Evolutionary conservation across 2,797 vertebrate species (phyloP).

Genomic region (Periparus ater): DNA sequence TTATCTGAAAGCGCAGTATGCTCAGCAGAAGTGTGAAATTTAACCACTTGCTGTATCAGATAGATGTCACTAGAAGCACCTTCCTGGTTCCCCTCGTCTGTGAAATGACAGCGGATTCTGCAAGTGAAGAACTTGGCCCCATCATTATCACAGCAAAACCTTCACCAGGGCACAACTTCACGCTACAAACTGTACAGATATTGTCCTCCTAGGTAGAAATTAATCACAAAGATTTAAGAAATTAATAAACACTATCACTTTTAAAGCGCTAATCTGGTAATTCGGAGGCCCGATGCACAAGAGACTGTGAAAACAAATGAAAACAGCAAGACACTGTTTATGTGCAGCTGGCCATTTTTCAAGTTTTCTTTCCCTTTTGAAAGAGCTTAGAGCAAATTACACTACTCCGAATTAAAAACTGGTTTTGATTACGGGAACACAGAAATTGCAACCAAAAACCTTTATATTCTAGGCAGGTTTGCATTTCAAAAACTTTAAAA

Average conservation of each 20-base stretch:
- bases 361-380: neutral
- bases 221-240: neutral
- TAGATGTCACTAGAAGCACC: neutral
- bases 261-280: neutral
- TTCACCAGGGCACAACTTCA: neutral
- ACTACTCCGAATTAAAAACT: neutral
- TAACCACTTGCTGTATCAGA: neutral
- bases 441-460: neutral
- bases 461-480: neutral
- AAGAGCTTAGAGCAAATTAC: neutral
- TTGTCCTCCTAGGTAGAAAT: neutral
- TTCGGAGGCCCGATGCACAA: neutral
- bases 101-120: neutral
- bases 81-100: neutral
- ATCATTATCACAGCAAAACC: neutral
- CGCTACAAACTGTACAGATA: neutral
- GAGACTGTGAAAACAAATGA: neutral
- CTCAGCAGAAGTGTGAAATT: neutral
- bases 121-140: neutral
- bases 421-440: neutral
- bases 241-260: neutral
- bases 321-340: neutral
- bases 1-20: neutral
- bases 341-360: neutral
- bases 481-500: constrained; percentile 1